Base-by-base conservation (phyloP, 2,888 invertebrate species). In the Plebejus melissa region DNA sequence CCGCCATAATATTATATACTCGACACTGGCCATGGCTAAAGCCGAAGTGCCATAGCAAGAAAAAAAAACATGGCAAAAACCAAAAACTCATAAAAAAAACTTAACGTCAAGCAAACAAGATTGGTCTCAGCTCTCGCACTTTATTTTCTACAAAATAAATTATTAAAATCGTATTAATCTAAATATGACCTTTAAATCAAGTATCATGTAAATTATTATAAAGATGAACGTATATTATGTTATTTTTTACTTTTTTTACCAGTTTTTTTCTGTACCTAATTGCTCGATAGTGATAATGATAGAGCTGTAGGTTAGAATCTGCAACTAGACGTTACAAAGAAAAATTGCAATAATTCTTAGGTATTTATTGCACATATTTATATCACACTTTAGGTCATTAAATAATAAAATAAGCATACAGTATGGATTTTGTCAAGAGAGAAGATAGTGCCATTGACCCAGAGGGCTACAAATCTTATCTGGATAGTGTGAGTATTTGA, bases 371-470 rank as follows among this genome's bases (percentile, higher is more conserved):
- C 16, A 16, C 50, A 16, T 54, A 54, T 28, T 22, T n/a, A n/a
- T n/a, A 54, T 22, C 22, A 58, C 11, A 60, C 5, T 28, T 71
- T 50, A 13, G 16, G 41, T 46, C n/a, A 54, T 13, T 41, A 5
- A 36, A 36, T 38, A 38, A 70, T 41, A 41, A 41, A 22, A 22
- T 22, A 22, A 22, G 6, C 5, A 54, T 54, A 13, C 50, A 72
- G 9, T 13, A 72, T 72, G 72, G 72, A 72, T 72, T 72, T 72
- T 54, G 72, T 72, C 32, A 72, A 72, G 32, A 72, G 72, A 72
- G 72, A 72, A 72, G 72, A 72, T 41, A 72, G 32, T 72, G 32
- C 7, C 32, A 50, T 72, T 54, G 72, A 72, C 32, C 54, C 72
- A 28, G 72, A 72, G 13, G 50, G 28, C 72, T 72, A 72, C 54